Percentiles rank a stretch among this genome's conserved stretches.
phyloP scores from a whole-genome alignment of 2,113 vertebrate genomes.

The Leptosomus discolor region DNA sequence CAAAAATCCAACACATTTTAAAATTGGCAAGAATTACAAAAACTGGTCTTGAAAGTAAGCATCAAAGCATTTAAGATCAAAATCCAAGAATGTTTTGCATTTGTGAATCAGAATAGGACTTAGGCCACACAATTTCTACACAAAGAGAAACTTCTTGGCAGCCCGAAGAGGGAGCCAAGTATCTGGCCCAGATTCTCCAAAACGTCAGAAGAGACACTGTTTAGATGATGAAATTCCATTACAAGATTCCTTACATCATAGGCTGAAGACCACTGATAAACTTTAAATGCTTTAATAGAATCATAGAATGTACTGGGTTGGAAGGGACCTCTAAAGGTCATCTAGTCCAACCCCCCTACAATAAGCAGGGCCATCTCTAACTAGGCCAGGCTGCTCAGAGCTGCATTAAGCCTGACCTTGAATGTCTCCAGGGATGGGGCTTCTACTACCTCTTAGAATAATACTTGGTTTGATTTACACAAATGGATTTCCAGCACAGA shows the following conservation, averaged over 20 bases:
- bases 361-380: too few species aligned
- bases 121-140: neutral
- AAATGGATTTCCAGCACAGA: neutral
- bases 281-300: neutral
- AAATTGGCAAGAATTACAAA: neutral
- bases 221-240: neutral
- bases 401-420: too few species aligned
- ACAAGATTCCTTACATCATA: neutral
- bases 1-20: neutral
- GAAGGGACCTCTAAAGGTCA: too few species aligned
- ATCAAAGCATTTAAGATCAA: neutral
- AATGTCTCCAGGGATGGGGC: too few species aligned
- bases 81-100: neutral
- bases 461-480: neutral
- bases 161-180: neutral
- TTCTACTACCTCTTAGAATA: too few species aligned
- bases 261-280: neutral
- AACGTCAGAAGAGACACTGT: accelerated
- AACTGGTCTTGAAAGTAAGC: neutral
- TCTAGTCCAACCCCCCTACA: too few species aligned
- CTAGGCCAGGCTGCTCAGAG: too few species aligned
- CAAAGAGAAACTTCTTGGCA: neutral
- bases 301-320: too few species aligned
- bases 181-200: neutral
- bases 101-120: neutral